These are phyloP conservation scores for Polylopha cassiicola DNA, from an alignment of 2,888 invertebrate species.

Conservation along the genomic window DNA sequence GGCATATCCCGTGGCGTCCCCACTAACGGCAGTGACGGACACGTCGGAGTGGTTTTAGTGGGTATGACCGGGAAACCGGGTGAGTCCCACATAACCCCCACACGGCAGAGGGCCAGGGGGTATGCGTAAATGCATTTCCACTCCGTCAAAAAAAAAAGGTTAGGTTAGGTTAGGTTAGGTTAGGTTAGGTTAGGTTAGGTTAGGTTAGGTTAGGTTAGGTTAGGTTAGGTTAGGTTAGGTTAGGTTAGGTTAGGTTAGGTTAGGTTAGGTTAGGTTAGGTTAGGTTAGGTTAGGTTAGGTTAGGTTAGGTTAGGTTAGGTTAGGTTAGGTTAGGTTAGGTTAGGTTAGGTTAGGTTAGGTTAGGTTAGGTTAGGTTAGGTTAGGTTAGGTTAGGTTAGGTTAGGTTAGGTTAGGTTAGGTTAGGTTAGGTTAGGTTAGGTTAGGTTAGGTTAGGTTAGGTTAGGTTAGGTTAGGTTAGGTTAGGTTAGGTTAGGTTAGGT, in stretches of 20 bases:
- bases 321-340: slow-evolving; percentile 4
- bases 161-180: slow-evolving; percentile 6
- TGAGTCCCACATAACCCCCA: too few species aligned
- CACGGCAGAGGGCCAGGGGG: too few species aligned
- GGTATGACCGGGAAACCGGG: too few species aligned
- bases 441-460: slow-evolving; percentile 1
- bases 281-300: slow-evolving; percentile 4
- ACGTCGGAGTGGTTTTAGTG: too few species aligned
- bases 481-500: slow-evolving; percentile 1
- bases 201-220: slow-evolving; percentile 4
- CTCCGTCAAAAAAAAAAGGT: too few species aligned
- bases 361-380: too few species aligned
- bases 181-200: slow-evolving; percentile 4
- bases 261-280: slow-evolving; percentile 4
- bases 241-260: slow-evolving; percentile 4
- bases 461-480: slow-evolving; percentile 1
- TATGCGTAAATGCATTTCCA: too few species aligned
- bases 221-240: slow-evolving; percentile 4
- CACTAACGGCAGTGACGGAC: too few species aligned
- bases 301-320: slow-evolving; percentile 4
- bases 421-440: slow-evolving; percentile 1
- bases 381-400: too few species aligned
- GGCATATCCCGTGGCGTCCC: too few species aligned
- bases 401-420: too few species aligned
- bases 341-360: too few species aligned